Evolutionary conservation across 2,888 invertebrate genomes (phyloP).

Genomic region (Melipona bicolor): DNA sequence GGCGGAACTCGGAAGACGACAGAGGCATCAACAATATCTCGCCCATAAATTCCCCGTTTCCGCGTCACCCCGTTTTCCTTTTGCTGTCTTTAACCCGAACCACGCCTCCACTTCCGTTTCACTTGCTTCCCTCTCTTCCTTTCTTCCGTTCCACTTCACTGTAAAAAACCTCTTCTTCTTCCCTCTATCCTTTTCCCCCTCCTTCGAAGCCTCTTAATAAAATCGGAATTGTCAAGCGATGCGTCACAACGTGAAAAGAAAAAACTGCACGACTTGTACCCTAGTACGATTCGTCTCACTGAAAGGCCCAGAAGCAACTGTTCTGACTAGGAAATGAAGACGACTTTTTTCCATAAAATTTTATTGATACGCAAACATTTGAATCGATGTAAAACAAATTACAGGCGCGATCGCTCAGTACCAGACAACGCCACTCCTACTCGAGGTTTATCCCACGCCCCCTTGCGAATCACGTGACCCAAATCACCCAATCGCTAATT

Average conservation of each 20-base stretch:
- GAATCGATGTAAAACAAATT: too few relatives aligned
- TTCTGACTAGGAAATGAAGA: too few relatives aligned
- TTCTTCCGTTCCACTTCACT: neutral
- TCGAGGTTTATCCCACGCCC: too few relatives aligned
- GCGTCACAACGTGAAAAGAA: conserved; percentile 72
- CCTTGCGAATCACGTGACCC: too few relatives aligned
- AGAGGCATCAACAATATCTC: neutral
- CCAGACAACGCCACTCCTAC: too few relatives aligned
- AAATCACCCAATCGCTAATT: too few relatives aligned
- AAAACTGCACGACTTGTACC: too few relatives aligned
- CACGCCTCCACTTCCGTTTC: conserved; percentile 48
- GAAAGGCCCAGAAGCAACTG: too few relatives aligned
- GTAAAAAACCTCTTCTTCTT: neutral
- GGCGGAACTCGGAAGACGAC: neutral
- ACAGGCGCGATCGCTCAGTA: too few relatives aligned
- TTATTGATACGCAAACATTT: too few relatives aligned
- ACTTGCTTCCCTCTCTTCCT: conserved; percentile 28
- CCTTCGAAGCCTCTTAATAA: conserved; percentile 66
- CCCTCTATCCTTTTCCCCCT: neutral
- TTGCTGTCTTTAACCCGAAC: conserved; percentile 50
- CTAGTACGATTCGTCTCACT: too few relatives aligned
- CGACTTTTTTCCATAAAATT: too few relatives aligned
- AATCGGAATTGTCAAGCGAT: conserved; percentile 74
- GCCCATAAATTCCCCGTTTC: conserved; percentile 33
- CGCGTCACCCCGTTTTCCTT: conserved; percentile 35